Conservation (phyloP, 2,888 invertebrate species). For the Minunthozetes semirufus region DNA sequence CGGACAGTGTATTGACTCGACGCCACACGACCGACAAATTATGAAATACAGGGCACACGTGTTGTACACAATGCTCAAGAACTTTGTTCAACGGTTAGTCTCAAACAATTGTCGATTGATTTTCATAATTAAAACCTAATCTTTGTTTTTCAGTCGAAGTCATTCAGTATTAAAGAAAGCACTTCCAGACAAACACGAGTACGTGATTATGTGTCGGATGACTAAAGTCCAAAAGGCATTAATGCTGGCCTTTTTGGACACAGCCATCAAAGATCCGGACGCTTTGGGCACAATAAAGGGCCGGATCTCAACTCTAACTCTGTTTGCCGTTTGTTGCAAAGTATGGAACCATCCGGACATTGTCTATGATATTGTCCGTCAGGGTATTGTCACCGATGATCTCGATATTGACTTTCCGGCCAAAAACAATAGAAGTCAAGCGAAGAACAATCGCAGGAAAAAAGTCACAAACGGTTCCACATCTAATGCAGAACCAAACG, state of each 20-base stretch:
- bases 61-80: constrained; percentile 81
- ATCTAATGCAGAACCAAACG: too few relatives aligned
- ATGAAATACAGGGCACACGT: constrained; percentile 96
- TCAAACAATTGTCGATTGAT: constrained; percentile 30
- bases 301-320: constrained; percentile 86
- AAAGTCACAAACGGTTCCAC: neutral
- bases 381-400: constrained; percentile 52
- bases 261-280: constrained; percentile 59
- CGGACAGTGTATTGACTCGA: constrained; percentile 95
- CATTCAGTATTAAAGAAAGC: constrained; percentile 87
- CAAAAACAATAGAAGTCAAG: constrained; percentile 13
- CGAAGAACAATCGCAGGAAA: neutral
- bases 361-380: constrained; percentile 75
- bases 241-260: constrained; percentile 67
- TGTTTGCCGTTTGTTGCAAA: constrained; percentile 95
- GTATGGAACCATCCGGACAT: constrained; percentile 95
- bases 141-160: constrained; percentile 60
- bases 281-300: constrained; percentile 60
- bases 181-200: constrained; percentile 88
- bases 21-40: constrained; percentile 81
- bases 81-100: constrained; percentile 79
- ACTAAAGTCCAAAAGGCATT: constrained; percentile 80
- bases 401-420: constrained; percentile 46
- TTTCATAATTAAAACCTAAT: neutral
- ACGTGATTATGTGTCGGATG: constrained; percentile 82